phyloP scores from a whole-genome alignment of 2,797 vertebrate genomes.

The Trachurus trachurus region DNA sequence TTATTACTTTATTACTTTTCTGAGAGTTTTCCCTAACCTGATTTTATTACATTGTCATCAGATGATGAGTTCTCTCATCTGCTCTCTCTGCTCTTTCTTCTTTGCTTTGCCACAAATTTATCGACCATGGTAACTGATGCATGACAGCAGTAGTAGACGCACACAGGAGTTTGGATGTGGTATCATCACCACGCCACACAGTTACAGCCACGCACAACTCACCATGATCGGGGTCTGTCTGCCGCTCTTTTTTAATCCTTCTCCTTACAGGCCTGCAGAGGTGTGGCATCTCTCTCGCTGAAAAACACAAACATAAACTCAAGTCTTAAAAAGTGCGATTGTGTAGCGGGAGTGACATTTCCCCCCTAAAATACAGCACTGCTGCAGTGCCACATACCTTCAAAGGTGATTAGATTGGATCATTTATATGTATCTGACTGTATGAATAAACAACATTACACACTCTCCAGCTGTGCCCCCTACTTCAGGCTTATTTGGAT shows the following conservation, averaged over 20 bases:
- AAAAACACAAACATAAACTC: conserved; percentile 31
- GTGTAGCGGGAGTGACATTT: conserved; percentile 12
- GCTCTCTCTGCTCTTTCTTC: conserved; percentile 66
- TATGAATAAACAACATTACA: conserved; percentile 72
- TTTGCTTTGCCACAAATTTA: conserved; percentile 67
- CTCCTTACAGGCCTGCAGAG: not conserved
- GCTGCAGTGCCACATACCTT: conserved; percentile 44
- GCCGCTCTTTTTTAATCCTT: not conserved
- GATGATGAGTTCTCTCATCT: conserved; percentile 82
- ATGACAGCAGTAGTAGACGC: conserved; percentile 55
- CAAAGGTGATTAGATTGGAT: conserved; percentile 56
- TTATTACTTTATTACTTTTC: conserved; percentile 86
- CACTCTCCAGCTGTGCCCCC: conserved; percentile 61
- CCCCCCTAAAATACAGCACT: conserved; percentile 19
- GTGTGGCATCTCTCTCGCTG: not conserved
- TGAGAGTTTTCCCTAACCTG: conserved; percentile 82
- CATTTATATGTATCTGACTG: conserved; percentile 55
- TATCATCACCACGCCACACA: conserved; percentile 31
- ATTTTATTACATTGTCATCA: conserved; percentile 85
- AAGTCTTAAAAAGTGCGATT: conserved; percentile 1
- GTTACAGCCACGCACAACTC: conserved; percentile 32
- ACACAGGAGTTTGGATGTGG: conserved; percentile 56
- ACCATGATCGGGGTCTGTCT: conserved; percentile 12
- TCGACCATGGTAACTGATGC: conserved; percentile 66
- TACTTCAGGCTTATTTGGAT: conserved; percentile 72